A percentile compares a stretch with the other conserved stretches of the same genome.
These are phyloP conservation scores for Aleiodes sp. DNA, from an alignment of 1,140 invertebrate genomes.

Conservation along the genomic window DNA sequence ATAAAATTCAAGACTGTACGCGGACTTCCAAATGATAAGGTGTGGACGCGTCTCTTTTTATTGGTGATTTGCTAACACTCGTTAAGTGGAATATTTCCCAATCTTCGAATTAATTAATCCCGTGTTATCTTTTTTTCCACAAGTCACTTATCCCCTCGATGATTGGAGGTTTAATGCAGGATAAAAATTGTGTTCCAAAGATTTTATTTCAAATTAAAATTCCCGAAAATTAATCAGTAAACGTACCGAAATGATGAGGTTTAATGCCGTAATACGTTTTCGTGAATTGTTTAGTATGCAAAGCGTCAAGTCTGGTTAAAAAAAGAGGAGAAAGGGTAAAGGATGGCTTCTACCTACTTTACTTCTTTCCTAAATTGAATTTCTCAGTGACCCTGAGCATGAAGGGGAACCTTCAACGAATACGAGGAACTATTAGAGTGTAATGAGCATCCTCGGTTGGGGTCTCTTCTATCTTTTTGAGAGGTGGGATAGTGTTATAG, in stretches of 20 bases:
- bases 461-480: conserved; percentile 43
- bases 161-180: not conserved
- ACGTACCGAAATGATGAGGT: not conserved
- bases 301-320: no score
- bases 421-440: conserved; percentile 57
- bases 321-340: no score
- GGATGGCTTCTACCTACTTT: not conserved
- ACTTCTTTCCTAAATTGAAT: conserved; percentile 50
- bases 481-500: conserved; percentile 15
- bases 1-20: not conserved
- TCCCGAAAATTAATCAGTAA: conserved; percentile 15
- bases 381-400: conserved; percentile 38
- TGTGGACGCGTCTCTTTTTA: no score
- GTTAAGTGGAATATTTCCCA: not conserved
- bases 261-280: not conserved
- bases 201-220: conserved; percentile 27
- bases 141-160: conserved; percentile 9
- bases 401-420: conserved; percentile 36
- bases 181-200: not conserved
- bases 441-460: conserved; percentile 48
- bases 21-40: no score
- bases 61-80: not conserved
- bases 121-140: not conserved
- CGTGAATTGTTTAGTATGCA: conserved; percentile 42
- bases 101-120: conserved; percentile 20